phyloP scores from a whole-genome alignment of 2,797 vertebrate species.

The Cetoscarus ocellatus region DNA sequence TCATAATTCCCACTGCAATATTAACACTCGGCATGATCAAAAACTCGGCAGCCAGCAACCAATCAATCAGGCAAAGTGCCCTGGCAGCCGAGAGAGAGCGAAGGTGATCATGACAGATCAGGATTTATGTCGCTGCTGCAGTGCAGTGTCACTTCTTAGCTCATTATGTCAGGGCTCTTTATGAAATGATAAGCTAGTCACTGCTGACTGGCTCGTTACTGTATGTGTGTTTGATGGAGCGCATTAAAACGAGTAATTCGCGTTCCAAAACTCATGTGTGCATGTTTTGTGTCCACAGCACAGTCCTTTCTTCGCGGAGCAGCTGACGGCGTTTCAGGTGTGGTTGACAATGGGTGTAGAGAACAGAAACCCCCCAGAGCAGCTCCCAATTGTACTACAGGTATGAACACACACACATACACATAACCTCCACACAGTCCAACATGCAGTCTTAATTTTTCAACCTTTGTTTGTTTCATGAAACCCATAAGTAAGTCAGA shows the following conservation, averaged over 20 bases:
- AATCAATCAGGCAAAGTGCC: constrained; percentile 70
- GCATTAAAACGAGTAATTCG: background rate
- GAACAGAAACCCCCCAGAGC: constrained; percentile 97
- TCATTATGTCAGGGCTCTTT: constrained; percentile 48
- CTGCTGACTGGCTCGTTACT: constrained; percentile 34
- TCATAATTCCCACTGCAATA: constrained; percentile 61
- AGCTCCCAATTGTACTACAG: constrained; percentile 97
- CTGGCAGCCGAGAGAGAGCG: constrained; percentile 28
- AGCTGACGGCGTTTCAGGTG: constrained; percentile 97
- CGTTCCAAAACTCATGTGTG: background rate
- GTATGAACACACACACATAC: constrained; percentile 69
- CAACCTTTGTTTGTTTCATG: background rate
- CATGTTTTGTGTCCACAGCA: constrained; percentile 84
- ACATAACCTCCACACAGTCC: background rate
- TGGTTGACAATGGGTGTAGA: constrained; percentile 99
- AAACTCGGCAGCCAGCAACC: constrained; percentile 48
- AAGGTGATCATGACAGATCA: constrained; percentile 67
- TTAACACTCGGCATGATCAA: constrained; percentile 69
- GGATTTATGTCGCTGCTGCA: constrained; percentile 71
- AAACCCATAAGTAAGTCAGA: background rate
- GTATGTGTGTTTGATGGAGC: constrained; percentile 14
- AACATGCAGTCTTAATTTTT: background rate
- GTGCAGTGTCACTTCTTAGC: constrained; percentile 67
- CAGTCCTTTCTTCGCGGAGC: constrained; percentile 97
- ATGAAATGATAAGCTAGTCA: constrained; percentile 50